Percentiles rank a stretch among this genome's conserved stretches.
Conservation (phyloP, 1,140 invertebrate species). For the Hypsibius dujardini region DNA sequence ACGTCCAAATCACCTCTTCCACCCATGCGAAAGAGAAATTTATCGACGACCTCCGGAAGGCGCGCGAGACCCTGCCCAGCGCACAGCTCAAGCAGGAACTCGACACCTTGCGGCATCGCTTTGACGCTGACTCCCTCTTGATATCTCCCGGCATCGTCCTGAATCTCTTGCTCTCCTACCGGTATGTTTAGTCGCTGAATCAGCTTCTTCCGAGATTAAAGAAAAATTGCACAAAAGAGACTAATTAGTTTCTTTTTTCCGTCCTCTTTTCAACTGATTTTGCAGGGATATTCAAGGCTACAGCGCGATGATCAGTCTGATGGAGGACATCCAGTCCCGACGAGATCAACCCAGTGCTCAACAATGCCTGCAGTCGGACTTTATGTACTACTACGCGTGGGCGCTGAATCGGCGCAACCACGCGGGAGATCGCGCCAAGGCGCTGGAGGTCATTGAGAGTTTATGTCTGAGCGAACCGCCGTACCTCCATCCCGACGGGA, state of each 20-base stretch:
- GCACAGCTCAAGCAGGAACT: slow-evolving; percentile 50
- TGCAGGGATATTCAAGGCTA: slow-evolving; percentile 53
- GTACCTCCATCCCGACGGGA: slow-evolving; percentile 50
- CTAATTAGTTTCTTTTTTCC: no score
- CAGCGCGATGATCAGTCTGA: slow-evolving; percentile 88
- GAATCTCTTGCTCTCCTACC: slow-evolving; percentile 25
- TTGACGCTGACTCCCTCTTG: slow-evolving; percentile 82
- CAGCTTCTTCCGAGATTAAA: no score
- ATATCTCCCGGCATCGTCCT: slow-evolving; percentile 48
- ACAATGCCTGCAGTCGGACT: slow-evolving; percentile 68
- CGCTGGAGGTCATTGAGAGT: slow-evolving; percentile 71
- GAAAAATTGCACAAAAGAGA: no score
- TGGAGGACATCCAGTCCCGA: slow-evolving; percentile 81
- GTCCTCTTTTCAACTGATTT: slow-evolving; percentile 10
- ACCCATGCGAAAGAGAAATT: slow-evolving; percentile 97
- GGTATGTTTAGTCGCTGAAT: slow-evolving; percentile 17
- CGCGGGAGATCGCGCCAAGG: slow-evolving; percentile 80
- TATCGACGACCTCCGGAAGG: slow-evolving; percentile 74
- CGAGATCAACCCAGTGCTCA: slow-evolving; percentile 51
- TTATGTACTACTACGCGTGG: slow-evolving; percentile 85
- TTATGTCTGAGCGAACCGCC: background rate
- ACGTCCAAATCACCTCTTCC: slow-evolving; percentile 81
- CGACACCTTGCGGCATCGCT: slow-evolving; percentile 68
- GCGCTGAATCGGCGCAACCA: slow-evolving; percentile 85
- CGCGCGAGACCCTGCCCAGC: slow-evolving; percentile 64